Base-by-base conservation (phyloP, 2,888 invertebrate genomes). In the Dryadula phaetusa region DNA sequence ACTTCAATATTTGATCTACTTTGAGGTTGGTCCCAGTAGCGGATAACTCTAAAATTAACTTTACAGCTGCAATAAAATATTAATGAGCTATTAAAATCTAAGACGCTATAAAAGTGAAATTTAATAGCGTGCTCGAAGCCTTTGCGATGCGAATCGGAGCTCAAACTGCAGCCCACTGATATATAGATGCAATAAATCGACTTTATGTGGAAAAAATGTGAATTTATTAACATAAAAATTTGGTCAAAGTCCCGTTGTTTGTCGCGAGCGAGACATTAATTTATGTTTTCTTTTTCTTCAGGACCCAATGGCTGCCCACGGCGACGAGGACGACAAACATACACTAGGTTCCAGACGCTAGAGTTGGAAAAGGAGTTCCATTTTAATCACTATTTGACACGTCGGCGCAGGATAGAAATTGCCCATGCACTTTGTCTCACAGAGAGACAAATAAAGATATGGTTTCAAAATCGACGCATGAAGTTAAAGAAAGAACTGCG, bases 321-420 rank as follows among this genome's bases (percentile, higher is more conserved):
- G 83, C 96, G 98, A 86, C 95, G 99, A 82, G 99, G 99, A 71
- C 94, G 99, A 78, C 99, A 99, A 93, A 99, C 99, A 18, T 99
- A 99, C 95, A 99, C 99, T 75, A 96, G 99, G 82, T 98, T 99
- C 95, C 99, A 99, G 93, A 99, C 99, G 25, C 94, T 99, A 92
- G 99, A 99, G 88, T 95, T 99, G 91, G 99, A 99, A 92, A 99
- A 99, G 93, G 99, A 99, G 94, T 99, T 99, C 94, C 98, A 99
- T 87, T 98, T 98, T 94, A 99, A 99, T 93, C 98, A 98, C 86
- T 99, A 99, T 92, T 94, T 99, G 89, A 99, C 99, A 79, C 95
- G 99, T 85, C 95, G 99, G 87, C 96, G 99, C 89, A 95, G 99
- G 93, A 98, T 99, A 93, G 99, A 99, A 93, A 99, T 99, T 79